Evolutionary conservation across 2,888 invertebrate species (phyloP).

Genomic region (Caradrina kadenii): DNA sequence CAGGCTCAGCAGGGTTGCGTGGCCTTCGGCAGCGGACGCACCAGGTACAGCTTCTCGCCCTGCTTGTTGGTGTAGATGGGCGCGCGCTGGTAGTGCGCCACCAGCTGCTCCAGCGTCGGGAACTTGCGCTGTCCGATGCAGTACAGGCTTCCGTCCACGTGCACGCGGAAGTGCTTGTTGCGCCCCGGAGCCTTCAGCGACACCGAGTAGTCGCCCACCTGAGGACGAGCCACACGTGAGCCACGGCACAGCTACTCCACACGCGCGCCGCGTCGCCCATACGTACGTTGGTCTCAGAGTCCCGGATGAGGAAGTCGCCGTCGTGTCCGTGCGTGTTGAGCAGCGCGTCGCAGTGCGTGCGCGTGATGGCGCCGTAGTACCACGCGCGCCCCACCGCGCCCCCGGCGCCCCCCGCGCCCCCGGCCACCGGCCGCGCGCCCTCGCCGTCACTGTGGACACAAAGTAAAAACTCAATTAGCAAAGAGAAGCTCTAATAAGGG

Average conservation of each 20-base stretch:
- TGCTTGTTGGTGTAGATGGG: conserved; percentile 99
- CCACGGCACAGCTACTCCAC: no score
- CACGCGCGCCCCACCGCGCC: conserved; percentile 93
- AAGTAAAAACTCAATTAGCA: no score
- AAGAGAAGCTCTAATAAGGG: no score
- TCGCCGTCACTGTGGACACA: conserved; percentile 73
- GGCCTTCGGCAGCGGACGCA: conserved; percentile 95
- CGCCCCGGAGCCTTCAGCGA: conserved; percentile 99
- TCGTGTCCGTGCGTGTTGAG: conserved; percentile 98
- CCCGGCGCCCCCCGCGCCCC: background rate
- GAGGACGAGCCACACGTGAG: conserved; percentile 61
- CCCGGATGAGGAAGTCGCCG: conserved; percentile 99
- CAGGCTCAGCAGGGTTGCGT: conserved; percentile 75
- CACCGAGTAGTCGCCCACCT: conserved; percentile 99
- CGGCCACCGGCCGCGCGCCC: conserved; percentile 41
- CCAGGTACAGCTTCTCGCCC: conserved; percentile 99
- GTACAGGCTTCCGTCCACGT: conserved; percentile 97
- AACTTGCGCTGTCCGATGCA: conserved; percentile 99
- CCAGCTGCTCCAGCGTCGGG: conserved; percentile 98
- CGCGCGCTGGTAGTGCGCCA: conserved; percentile 99
- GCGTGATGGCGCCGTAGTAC: conserved; percentile 99
- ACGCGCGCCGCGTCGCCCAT: no score
- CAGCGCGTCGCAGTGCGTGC: conserved; percentile 98
- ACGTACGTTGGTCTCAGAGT: conserved; percentile 98
- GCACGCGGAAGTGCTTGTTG: conserved; percentile 99